Evolutionary conservation across 2,113 vertebrate species (phyloP).

Genomic region (Eleginops maclovinus): DNA sequence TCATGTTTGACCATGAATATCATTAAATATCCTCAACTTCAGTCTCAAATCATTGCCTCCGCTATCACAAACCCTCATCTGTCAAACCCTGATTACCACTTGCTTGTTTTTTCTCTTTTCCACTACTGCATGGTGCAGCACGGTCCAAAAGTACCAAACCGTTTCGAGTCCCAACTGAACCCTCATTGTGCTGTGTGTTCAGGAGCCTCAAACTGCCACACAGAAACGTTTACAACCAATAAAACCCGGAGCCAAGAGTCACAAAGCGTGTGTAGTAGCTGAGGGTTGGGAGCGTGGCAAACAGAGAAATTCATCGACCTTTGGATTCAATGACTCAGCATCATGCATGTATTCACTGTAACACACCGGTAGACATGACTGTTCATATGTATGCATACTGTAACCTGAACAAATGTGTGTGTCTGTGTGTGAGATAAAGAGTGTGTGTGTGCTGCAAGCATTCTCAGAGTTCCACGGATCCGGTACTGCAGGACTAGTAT

Average conservation of each 20-base stretch:
- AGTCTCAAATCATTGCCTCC: conserved; percentile 2
- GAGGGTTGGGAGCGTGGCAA: neutral
- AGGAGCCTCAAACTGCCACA: conserved; percentile 24
- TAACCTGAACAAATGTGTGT: neutral
- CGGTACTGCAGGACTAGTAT: conserved; percentile 57
- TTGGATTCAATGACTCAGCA: conserved; percentile 4
- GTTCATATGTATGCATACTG: neutral
- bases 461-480: conserved; percentile 43
- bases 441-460: conserved; percentile 1
- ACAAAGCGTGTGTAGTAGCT: neutral
- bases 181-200: conserved; percentile 50
- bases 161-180: conserved; percentile 46
- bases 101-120: conserved; percentile 56
- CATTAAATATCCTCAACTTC: conserved; percentile 4
- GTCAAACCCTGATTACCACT: conserved; percentile 23
- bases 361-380: neutral
- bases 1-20: neutral
- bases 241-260: conserved; percentile 22
- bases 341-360: conserved; percentile 2
- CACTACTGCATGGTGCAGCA: conserved; percentile 26
- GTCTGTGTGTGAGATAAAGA: neutral
- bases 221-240: conserved; percentile 29
- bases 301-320: conserved; percentile 1
- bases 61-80: conserved; percentile 31
- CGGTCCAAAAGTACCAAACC: conserved; percentile 6